phyloP scores from a whole-genome alignment of 2,797 vertebrate species.

The Pterois miles region DNA sequence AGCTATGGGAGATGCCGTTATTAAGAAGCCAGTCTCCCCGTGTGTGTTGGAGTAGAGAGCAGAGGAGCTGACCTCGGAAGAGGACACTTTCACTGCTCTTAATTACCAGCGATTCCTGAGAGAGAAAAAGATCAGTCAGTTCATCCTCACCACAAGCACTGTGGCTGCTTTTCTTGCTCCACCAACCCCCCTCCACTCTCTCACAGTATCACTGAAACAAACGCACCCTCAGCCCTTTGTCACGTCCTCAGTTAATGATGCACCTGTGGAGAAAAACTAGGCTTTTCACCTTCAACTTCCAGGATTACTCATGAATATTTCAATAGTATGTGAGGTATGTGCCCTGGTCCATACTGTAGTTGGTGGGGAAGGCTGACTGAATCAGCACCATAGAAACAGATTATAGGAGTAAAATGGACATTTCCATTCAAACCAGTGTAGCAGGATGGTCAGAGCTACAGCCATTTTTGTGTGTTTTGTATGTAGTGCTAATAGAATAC shows the following conservation, averaged over 20 bases:
- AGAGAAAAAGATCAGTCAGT: slow-evolving; percentile 8
- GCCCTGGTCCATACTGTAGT: background rate
- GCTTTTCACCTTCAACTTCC: slow-evolving; percentile 38
- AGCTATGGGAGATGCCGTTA: slow-evolving; percentile 10
- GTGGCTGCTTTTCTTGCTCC: slow-evolving; percentile 7
- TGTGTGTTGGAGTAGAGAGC: slow-evolving; percentile 10
- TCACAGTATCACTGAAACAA: slow-evolving; percentile 9
- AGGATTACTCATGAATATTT: slow-evolving; percentile 58
- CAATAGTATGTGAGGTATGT: slow-evolving; percentile 25
- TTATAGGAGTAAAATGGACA: too few relatives aligned
- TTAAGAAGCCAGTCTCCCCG: background rate
- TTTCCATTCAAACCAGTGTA: too few relatives aligned
- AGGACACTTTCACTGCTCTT: slow-evolving; percentile 39
- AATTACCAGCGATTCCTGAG: slow-evolving; percentile 44
- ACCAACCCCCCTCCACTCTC: background rate
- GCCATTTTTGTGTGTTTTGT: too few relatives aligned
- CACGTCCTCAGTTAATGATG: slow-evolving; percentile 58
- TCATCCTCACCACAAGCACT: slow-evolving; percentile 4
- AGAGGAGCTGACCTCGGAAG: slow-evolving; percentile 51
- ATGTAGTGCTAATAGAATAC: too few relatives aligned
- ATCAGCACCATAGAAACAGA: slow-evolving; percentile 18
- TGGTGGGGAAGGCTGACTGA: slow-evolving; percentile 18
- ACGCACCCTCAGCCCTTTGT: slow-evolving; percentile 44
- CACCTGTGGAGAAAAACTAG: slow-evolving; percentile 17
- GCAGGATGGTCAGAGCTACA: too few relatives aligned